These are phyloP conservation scores for Monopterus albus DNA, from an alignment of 2,113 vertebrate species.

Conservation along the genomic window DNA sequence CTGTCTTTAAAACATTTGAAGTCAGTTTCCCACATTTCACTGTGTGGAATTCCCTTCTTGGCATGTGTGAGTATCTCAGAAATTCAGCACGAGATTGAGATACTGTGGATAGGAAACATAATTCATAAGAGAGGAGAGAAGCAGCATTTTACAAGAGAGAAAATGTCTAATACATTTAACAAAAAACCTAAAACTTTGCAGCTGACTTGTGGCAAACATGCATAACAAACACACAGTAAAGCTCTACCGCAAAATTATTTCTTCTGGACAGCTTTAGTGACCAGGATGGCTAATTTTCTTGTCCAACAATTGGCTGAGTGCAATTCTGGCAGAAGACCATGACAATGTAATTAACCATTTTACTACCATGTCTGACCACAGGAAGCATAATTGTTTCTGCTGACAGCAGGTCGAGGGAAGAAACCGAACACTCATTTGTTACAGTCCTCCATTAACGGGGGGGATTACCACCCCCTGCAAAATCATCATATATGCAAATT, in stretches of 20 bases:
- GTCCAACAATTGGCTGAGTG: constrained; percentile 29
- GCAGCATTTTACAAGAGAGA: background rate
- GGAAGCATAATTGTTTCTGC: constrained; percentile 47
- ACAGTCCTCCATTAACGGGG: constrained; percentile 4
- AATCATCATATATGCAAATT: constrained; percentile 22
- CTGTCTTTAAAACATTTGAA: constrained; percentile 45
- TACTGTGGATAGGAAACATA: background rate
- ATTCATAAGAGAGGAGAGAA: constrained; percentile 21
- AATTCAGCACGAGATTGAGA: constrained; percentile 36
- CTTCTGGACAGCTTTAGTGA: constrained; percentile 31
- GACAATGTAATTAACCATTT: constrained; percentile 57
- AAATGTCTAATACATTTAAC: background rate
- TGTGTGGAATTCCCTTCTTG: constrained; percentile 57
- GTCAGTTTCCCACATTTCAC: constrained; percentile 53
- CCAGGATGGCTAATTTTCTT: constrained; percentile 41
- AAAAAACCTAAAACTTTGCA: constrained; percentile 14
- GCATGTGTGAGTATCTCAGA: constrained; percentile 36
- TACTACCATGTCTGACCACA: constrained; percentile 45
- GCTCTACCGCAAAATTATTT: constrained; percentile 6
- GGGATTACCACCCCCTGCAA: background rate
- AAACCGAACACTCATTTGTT: constrained; percentile 23
- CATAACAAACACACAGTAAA: background rate
- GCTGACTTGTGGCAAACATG: constrained; percentile 5
- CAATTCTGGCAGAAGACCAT: constrained; percentile 29
- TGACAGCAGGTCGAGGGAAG: constrained; percentile 41